phyloP scores from a whole-genome alignment of 2,113 vertebrate genomes.

The Axis porcinus region DNA sequence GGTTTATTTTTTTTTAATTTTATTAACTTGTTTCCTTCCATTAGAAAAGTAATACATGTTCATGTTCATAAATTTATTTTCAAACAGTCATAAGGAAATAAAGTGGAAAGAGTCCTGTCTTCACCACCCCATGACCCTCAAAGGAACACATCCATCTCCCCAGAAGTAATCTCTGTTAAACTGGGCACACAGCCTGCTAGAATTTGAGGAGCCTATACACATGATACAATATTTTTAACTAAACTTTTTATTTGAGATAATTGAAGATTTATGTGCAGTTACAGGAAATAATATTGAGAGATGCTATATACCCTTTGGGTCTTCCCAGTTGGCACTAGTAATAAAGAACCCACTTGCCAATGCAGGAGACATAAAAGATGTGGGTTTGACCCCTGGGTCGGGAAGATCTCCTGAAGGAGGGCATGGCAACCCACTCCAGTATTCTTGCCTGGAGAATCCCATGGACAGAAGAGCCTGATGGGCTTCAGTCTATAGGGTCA shows the following conservation, averaged over 20 bases:
- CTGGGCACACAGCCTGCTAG: too few relatives aligned
- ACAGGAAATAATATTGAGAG: neutral
- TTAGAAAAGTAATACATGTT: neutral
- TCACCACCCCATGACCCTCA: neutral
- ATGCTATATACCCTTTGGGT: neutral
- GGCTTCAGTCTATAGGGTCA: neutral
- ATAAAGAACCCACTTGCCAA: neutral
- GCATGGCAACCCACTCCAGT: neutral
- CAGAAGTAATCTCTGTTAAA: neutral
- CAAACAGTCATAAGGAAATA: neutral
- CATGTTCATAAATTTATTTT: neutral
- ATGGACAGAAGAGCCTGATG: neutral
- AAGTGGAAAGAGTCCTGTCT: neutral
- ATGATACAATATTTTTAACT: neutral
- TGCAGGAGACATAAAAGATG: neutral
- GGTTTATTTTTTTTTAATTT: neutral
- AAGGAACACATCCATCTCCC: neutral
- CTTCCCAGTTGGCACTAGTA: neutral
- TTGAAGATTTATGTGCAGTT: neutral
- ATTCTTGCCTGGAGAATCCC: neutral
- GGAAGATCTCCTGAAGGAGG: neutral
- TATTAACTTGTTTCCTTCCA: conserved; percentile 11
- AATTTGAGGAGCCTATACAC: neutral
- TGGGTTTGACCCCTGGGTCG: neutral
- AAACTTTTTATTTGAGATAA: neutral